Evolutionary conservation across 1,140 invertebrate species (phyloP).

Genomic region (Gryllus bimaculatus): DNA sequence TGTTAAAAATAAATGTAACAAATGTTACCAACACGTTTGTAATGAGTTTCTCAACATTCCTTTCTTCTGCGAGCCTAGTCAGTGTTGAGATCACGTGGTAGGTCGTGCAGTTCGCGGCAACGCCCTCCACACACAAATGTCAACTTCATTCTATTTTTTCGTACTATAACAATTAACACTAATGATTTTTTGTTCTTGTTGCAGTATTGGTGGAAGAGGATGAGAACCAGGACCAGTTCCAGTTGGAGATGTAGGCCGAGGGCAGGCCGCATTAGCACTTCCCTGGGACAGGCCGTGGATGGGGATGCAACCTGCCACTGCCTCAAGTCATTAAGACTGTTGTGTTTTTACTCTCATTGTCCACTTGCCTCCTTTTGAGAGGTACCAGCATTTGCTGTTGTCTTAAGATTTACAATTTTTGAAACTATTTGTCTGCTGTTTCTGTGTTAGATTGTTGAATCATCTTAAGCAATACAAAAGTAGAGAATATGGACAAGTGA

Average conservation of each 20-base stretch:
- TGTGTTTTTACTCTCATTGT: conserved; percentile 1
- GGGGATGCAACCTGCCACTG: background rate
- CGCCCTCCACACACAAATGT: too few species aligned
- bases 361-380: background rate
- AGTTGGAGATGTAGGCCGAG: background rate
- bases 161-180: too few species aligned
- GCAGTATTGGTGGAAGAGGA: background rate
- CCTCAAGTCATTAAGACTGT: background rate
- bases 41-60: too few species aligned
- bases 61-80: too few species aligned
- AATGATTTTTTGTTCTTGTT: background rate
- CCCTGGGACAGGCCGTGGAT: background rate
- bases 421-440: background rate
- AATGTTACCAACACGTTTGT: too few species aligned
- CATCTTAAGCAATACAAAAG: background rate
- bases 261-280: background rate
- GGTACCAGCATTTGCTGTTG: background rate
- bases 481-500: background rate
- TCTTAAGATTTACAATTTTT: background rate
- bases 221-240: background rate
- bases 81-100: too few species aligned
- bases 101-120: too few species aligned
- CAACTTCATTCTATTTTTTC: too few species aligned
- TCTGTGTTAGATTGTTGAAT: background rate
- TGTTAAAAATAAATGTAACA: too few species aligned